Base-by-base conservation (phyloP, 2,888 invertebrate genomes). In the Leptothorax acervorum region DNA sequence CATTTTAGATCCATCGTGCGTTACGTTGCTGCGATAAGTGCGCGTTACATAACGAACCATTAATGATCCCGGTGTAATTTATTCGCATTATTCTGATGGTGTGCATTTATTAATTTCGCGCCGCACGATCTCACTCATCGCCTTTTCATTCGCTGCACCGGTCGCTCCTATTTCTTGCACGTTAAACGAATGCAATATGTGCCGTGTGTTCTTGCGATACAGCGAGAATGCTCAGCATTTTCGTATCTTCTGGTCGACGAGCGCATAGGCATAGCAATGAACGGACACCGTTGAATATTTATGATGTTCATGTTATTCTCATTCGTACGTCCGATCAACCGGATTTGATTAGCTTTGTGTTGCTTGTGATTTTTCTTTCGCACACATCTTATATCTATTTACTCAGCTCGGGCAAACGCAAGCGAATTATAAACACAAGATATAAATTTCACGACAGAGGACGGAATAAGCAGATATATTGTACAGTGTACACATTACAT, bases 241-340 rank as follows among this genome's bases (percentile, higher is more conserved):
- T 82, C 66, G 75, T 85, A 74, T 82, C 81, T 57, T 63, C 28
- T 45, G 35, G n/a, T 42, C 66, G 74, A 48, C 66, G 28, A 23
- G 23, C 48, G 81, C 66, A 73, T 82, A 70, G 70, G 79, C 62
- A 74, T 84, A 71, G 74, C 83, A 84, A 89, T 83, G 79, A 89
- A 63, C 62, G 65, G 42, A 78, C 6, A 23, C 35, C 9, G 28
- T 23, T 55, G 53, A 66, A 66, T 78, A 66, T 78, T 55, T 53
- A 57, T 55, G 76, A 79, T 70, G 66, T 57, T 81, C 28, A 39
- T 23, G 31, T 39, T 53, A 6, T 35, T 18, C n/a, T n/a, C 51
- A 53, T 35, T 63, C 42, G 62, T 42, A 66, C 39, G 70, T 39
- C 4, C 42, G 42, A 39, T 53, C 35, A 57, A 35, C 18, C 23